Evolutionary conservation across 2,797 vertebrate genomes (phyloP).

Genomic region (Chaetodon trifasciatus): DNA sequence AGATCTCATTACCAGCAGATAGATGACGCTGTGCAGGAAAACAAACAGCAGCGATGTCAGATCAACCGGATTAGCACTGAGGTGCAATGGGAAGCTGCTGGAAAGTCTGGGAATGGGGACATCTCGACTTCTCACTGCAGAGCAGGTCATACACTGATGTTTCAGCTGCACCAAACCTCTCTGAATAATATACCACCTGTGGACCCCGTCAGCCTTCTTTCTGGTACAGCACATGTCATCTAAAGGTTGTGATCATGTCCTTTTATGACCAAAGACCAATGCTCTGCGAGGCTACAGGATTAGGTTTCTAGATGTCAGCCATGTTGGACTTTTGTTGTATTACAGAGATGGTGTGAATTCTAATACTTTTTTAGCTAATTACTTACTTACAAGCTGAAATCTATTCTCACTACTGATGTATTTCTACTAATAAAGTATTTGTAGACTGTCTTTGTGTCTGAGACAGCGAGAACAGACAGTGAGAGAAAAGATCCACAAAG

Average conservation of each 20-base stretch:
- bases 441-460: conserved; percentile 6
- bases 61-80: conserved; percentile 71
- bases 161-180: conserved; percentile 1
- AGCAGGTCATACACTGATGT: conserved; percentile 2
- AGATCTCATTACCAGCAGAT: conserved; percentile 75
- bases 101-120: conserved; percentile 64
- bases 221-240: neutral
- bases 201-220: neutral
- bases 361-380: neutral
- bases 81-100: conserved; percentile 73
- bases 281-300: neutral
- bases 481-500: conserved; percentile 50
- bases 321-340: neutral
- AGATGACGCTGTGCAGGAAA: conserved; percentile 68
- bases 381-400: neutral
- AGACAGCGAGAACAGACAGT: conserved; percentile 33
- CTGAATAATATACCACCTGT: neutral
- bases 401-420: neutral
- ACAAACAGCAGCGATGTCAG: conserved; percentile 76
- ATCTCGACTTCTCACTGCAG: conserved; percentile 43
- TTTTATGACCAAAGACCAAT: neutral
- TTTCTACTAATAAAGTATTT: neutral
- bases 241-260: neutral
- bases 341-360: neutral
- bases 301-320: neutral